Conservation (phyloP, 1,140 invertebrate species). For the Physella acuta region DNA sequence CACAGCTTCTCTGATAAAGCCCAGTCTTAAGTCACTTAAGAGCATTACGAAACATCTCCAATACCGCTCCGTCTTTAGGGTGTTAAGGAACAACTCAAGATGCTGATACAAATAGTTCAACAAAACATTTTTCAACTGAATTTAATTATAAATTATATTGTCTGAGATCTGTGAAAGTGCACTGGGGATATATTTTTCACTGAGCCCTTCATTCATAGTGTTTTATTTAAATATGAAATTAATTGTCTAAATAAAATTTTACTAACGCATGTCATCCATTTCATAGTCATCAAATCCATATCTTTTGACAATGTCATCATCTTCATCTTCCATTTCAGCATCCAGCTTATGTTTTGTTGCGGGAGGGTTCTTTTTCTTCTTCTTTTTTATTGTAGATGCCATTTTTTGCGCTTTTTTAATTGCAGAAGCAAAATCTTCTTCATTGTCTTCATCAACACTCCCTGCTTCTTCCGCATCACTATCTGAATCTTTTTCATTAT, state of each 20-base stretch:
- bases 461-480: slow-evolving; percentile 12
- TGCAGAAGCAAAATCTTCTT: not conserved
- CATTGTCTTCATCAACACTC: slow-evolving; percentile 10
- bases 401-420: slow-evolving; percentile 5
- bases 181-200: too few relatives aligned
- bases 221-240: not conserved
- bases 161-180: too few relatives aligned
- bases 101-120: too few relatives aligned
- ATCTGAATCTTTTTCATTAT: slow-evolving; percentile 15
- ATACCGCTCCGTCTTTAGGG: too few relatives aligned
- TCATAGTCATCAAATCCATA: slow-evolving; percentile 68
- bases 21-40: too few relatives aligned
- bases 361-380: slow-evolving; percentile 60
- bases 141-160: too few relatives aligned
- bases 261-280: slow-evolving; percentile 65
- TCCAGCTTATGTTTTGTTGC: slow-evolving; percentile 36
- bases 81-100: too few relatives aligned
- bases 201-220: too few relatives aligned
- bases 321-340: slow-evolving; percentile 52
- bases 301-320: slow-evolving; percentile 46
- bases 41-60: too few relatives aligned
- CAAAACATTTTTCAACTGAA: too few relatives aligned
- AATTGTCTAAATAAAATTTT: not conserved
- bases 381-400: slow-evolving; percentile 42
- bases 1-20: too few relatives aligned